Conservation (phyloP, 2,113 vertebrate genomes). For the Orycteropus afer region DNA sequence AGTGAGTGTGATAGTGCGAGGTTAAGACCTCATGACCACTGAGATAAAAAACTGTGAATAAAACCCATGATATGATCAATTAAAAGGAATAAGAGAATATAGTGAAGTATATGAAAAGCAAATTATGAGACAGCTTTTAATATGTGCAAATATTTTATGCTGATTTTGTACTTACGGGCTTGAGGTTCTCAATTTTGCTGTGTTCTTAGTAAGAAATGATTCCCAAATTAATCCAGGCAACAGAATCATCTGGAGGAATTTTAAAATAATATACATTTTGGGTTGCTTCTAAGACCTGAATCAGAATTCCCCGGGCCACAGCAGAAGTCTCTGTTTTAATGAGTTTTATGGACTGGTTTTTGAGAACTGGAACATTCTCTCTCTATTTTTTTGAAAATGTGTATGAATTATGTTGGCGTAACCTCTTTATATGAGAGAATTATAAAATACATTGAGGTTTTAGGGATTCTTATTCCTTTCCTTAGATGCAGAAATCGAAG, state of each 20-base stretch:
- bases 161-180: neutral
- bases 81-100: neutral
- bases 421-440: neutral
- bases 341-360: neutral
- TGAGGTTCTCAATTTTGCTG: neutral
- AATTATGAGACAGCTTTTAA: conserved; percentile 6
- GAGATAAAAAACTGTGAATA: neutral
- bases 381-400: neutral
- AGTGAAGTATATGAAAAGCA: neutral
- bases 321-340: neutral
- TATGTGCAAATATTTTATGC: neutral
- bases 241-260: conserved; percentile 31
- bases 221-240: conserved; percentile 20
- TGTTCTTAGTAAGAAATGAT: conserved; percentile 20
- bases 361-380: neutral
- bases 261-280: neutral
- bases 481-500: no score
- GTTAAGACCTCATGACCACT: fast-evolving
- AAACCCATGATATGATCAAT: neutral
- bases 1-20: fast-evolving
- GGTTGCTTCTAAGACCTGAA: neutral
- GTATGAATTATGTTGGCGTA: neutral
- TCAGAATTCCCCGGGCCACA: neutral
- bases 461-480: neutral
- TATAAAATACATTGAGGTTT: neutral